Evolutionary conservation across 2,797 vertebrate genomes (phyloP), one percentile per base, ranked within the genome.

Genomic region (Siniperca undulata): DNA sequence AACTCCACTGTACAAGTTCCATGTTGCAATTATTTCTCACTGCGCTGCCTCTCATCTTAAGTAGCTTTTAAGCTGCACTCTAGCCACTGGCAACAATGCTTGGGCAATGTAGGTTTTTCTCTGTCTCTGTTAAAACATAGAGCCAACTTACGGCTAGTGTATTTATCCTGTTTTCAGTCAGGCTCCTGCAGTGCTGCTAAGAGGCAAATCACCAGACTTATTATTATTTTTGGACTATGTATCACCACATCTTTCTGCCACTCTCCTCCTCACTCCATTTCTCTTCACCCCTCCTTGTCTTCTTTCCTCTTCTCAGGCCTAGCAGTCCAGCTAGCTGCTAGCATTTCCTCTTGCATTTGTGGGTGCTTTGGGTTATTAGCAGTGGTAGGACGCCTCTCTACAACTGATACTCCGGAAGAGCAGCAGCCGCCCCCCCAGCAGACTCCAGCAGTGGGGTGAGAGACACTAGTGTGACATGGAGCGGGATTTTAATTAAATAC

Each of bases 331-430:
- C 72, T 72, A 69, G 91, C 85, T 68, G 81, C 72, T 27, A 14
- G 76, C 19, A 11, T 56, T 69, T 78, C 74, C 66, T 53, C 12
- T 10, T 53, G 22, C 34, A 14, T 16, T 24, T 86, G 82, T 90
- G 90, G 92, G 87, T 84, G 79, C 85, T 89, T 92, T 95, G 95
- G 96, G 96, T 95, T 95, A 96, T 97, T 96, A 98, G 94, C 96
- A 95, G 93, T 58, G 91, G 91, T 95, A 95, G 96, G 93, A 95
- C 77, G 19, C 50, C 88, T 84, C 90, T 80, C 78, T 96, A 96
- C 93, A 96, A 95, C 92, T 87, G 91, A 91, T 96, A 96, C 91
- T 94, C 95, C 44, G 91, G 91, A 89, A 95, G 93, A 85, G 91
- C 95, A 13, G 93, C 94, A 2, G 53, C 92, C 38, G 61, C 93